phyloP scores from a whole-genome alignment of 2,113 vertebrate species.

The Phaethornis superciliosus region DNA sequence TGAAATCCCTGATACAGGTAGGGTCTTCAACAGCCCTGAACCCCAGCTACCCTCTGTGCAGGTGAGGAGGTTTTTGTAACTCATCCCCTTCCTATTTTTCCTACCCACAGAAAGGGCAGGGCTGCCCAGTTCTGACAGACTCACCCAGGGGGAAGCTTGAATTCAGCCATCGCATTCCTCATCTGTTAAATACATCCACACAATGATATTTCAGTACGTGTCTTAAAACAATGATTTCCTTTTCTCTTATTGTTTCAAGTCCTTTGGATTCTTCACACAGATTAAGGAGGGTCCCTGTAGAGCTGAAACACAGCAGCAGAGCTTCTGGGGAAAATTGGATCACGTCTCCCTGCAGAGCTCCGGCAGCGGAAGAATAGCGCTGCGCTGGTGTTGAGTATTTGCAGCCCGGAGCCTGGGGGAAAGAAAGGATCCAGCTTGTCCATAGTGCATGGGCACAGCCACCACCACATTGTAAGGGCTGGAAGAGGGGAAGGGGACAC shows the following conservation, averaged over 20 bases:
- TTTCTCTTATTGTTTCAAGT: constrained; percentile 40
- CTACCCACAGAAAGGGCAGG: neutral
- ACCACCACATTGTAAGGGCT: neutral
- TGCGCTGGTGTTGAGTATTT: neutral
- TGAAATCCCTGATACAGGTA: neutral
- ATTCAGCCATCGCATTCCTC: neutral
- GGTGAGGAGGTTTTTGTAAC: neutral
- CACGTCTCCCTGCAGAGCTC: neutral
- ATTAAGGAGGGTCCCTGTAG: constrained; percentile 34
- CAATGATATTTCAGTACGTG: constrained; percentile 4
- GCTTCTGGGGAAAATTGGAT: constrained; percentile 10
- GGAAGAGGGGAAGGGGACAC: neutral
- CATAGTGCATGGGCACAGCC: neutral
- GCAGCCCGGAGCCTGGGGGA: neutral
- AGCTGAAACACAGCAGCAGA: neutral
- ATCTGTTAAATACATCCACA: constrained; percentile 32
- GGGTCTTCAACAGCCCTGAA: neutral
- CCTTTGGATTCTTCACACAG: neutral
- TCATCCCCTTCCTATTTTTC: neutral
- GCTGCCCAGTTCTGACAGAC: neutral
- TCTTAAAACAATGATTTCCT: constrained; percentile 49
- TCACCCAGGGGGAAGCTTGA: neutral
- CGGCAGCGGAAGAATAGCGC: neutral
- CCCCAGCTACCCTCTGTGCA: fast-evolving
- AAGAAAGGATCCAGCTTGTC: constrained; percentile 10